Percentiles rank a stretch among this genome's conserved stretches.
phyloP scores from a whole-genome alignment of 2,113 vertebrate genomes.

The Salminus brasiliensis region DNA sequence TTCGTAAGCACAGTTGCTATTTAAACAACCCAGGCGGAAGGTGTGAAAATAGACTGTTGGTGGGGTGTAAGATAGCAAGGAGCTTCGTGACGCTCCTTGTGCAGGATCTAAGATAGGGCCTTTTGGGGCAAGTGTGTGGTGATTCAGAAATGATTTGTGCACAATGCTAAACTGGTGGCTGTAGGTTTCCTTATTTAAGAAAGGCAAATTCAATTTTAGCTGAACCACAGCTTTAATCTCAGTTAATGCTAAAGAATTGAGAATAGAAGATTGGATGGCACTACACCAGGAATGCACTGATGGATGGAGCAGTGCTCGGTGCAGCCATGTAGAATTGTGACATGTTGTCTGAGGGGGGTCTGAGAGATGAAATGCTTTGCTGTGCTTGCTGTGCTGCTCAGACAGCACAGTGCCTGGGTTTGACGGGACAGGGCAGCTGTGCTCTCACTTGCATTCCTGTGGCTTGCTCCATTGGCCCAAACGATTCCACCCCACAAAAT shows the following conservation, averaged over 20 bases:
- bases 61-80: no score
- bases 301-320: neutral
- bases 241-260: conserved; percentile 10
- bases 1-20: no score
- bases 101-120: no score
- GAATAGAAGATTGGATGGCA: neutral
- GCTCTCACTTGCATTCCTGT: conserved; percentile 68
- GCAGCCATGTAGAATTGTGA: conserved; percentile 46
- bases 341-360: conserved; percentile 60
- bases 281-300: conserved; percentile 10
- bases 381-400: conserved; percentile 63
- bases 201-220: neutral
- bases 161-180: no score
- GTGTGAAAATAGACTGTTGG: no score
- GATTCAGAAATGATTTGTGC: no score
- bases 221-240: neutral
- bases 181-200: neutral
- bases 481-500: conserved; percentile 49
- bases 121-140: no score
- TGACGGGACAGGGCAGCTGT: conserved; percentile 77
- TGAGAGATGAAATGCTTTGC: conserved; percentile 59
- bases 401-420: conserved; percentile 59
- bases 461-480: conserved; percentile 60
- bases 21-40: no score
- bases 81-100: no score